Evolutionary conservation across 2,888 invertebrate genomes (phyloP), one percentile per base, ranked within the genome.

Genomic region (Byasa hedistus): DNA sequence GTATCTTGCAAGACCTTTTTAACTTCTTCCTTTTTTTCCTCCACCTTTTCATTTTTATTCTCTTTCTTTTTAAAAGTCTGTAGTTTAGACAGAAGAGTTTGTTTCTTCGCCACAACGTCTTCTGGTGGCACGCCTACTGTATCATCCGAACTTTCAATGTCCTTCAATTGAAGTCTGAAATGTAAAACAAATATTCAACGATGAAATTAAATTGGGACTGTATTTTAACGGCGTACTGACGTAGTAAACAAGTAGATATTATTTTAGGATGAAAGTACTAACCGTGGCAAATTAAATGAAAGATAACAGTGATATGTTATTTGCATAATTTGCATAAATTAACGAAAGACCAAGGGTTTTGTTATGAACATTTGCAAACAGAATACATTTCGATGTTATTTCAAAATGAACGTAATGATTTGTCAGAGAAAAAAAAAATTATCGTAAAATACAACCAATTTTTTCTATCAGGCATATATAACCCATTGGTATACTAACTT

Each of bases 81-180:
- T 23, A 91, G 77, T 75, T 90, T 91, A 0, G 85, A 80, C 2
- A 90, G 69, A 21, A 91, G 79, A 36, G 83, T 85, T 68, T 89
- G 79, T 71, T 89, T 92, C 72, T 92, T 90, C 2, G 87, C 87
- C 1, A 84, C 86, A 0, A 92, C 85, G 66, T 87, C 86, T 75
- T 83, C 87, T 0, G 86, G 89, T 3, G 82, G 82, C 10, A 89
- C 87, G 22, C 71, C 77, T 2, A 82, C 73, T 12, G 73, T 72
- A 51, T 82, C 82, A 58, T 85, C 80, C 58, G 80, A 76, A 27
- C 77, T 76, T 67, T 84, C 82, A 2, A 81, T 74, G n/a, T 89
- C 87, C 65, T 84, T 79, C 56, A 89, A 76, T 71, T 87, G 85
- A 66, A 91, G 77, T 71, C 90, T 91, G 67, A 36, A 78, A 74